Evolutionary conservation across 2,888 invertebrate species (phyloP).

Genomic region (Stenchaetothrips biformis): DNA sequence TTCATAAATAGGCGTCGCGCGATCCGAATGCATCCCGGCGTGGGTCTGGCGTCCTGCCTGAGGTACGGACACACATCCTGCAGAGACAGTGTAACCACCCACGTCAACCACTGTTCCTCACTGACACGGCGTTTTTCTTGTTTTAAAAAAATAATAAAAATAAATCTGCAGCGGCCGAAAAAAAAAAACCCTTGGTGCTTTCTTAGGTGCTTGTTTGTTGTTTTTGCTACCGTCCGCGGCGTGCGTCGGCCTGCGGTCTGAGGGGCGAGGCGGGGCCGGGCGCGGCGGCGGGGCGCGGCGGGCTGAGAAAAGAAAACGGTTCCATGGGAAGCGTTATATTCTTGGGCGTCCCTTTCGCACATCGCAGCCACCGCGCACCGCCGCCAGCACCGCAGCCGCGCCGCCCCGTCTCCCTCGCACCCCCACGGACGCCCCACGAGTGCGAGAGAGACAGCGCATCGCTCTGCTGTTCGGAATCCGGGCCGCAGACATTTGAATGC

Average conservation of each 20-base stretch:
- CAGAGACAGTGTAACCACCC: too few relatives aligned
- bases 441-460: too few relatives aligned
- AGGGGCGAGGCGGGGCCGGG: not conserved
- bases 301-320: conserved; percentile 1
- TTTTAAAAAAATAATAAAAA: not conserved
- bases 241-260: not conserved
- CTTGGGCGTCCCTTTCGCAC: conserved; percentile 11
- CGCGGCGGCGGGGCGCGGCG: not conserved
- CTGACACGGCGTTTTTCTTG: too few relatives aligned
- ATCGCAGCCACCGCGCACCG: conserved; percentile 1
- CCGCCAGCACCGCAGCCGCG: not conserved
- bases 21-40: not conserved
- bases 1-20: not conserved
- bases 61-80: too few relatives aligned
- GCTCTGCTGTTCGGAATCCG: not conserved
- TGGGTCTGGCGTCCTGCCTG: too few relatives aligned
- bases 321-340: conserved; percentile 4
- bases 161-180: not conserved
- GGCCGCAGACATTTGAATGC: not conserved
- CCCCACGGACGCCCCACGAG: not conserved
- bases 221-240: not conserved
- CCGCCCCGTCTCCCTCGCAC: not conserved
- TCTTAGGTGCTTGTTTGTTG: not conserved
- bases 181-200: not conserved
- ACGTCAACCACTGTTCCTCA: too few relatives aligned